Evolutionary conservation across 1,140 invertebrate genomes (phyloP).

Genomic region (Lamellibrachia luymesi): DNA sequence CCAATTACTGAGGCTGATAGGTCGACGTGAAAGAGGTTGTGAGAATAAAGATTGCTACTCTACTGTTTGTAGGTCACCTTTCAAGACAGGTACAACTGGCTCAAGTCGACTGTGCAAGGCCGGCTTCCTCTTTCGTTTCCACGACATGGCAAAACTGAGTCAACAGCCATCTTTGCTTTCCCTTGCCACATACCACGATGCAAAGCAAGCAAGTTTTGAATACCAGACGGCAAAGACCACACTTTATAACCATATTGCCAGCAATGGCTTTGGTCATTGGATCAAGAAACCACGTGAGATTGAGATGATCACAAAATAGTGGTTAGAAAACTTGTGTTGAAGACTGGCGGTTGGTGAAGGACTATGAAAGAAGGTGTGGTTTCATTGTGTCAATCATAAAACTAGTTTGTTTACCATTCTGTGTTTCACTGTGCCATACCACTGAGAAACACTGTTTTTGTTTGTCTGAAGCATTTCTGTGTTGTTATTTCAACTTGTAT

Average conservation of each 20-base stretch:
- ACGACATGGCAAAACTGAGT: constrained; percentile 11
- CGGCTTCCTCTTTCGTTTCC: constrained; percentile 26
- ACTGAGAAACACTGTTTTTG: too few species aligned
- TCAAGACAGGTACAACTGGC: constrained; percentile 12
- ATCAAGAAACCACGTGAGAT: constrained; percentile 8
- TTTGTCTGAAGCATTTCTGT: too few species aligned
- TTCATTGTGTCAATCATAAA: too few species aligned
- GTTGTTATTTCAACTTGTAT: too few species aligned
- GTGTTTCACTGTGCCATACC: too few species aligned
- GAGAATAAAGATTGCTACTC: neutral
- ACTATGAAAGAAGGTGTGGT: too few species aligned
- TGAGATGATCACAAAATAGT: neutral
- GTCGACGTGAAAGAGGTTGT: neutral
- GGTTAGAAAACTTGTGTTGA: neutral
- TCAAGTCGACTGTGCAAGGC: constrained; percentile 29
- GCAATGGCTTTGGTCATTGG: neutral
- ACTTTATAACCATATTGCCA: neutral
- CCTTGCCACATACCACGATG: neutral
- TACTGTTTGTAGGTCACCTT: constrained; percentile 23
- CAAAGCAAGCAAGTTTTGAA: neutral
- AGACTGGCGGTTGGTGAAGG: neutral
- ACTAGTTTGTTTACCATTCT: too few species aligned
- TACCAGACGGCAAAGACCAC: constrained; percentile 16
- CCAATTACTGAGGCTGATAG: neutral
- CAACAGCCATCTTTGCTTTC: neutral